Evolutionary conservation across 2,113 vertebrate species (phyloP), one percentile per base, ranked within the genome.

Genomic region (Dipodomys ordii): DNA sequence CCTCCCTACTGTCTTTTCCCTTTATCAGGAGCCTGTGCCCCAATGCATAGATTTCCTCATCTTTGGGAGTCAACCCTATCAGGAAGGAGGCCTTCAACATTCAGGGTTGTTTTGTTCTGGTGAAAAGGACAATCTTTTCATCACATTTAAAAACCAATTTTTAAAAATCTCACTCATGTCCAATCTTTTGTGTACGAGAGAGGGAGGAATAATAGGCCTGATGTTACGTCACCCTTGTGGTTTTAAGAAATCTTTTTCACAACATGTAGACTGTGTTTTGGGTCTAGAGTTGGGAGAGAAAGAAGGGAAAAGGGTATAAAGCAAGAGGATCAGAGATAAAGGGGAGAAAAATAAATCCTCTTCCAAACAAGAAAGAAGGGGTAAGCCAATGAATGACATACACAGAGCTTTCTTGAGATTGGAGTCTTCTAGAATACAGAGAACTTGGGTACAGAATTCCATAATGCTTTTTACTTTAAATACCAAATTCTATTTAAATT

Each of bases 121-220:
- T 94, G 92, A 90, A 96, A 96, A 95, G 92, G 93, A 96, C 96
- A 95, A 83, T 79, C 76, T 95, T 96, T 96, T 97, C 96, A 94
- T 97, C 96, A 97, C 94, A 96, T 95, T 94, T 91, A 88, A 92
- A 92, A 90, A 96, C 46, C 90, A 96, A 96, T 97, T 96, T 97
- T 96, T 93, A 11, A 88, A 95, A 95, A 90, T 94, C 68, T 90
- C 93, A 94, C 88, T 96, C 97, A 96, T 79, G 83, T 88, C 95
- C 96, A 96, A 96, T 94, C 88, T 91, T 93, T 76, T 90, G 76
- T 95, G 84, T 91, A 90, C 85, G 92, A 87, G 87, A 22, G 88
- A 88, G 80, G 93, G 93, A 96, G 77, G 57, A 87, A 94, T 91
- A 88, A 92, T 67, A 96, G 95, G 39, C 90, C 85, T 73, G 22